phyloP scores from a whole-genome alignment of 37 sponge, comb jelly and placozoan species.

The Crambe crambe region DNA sequence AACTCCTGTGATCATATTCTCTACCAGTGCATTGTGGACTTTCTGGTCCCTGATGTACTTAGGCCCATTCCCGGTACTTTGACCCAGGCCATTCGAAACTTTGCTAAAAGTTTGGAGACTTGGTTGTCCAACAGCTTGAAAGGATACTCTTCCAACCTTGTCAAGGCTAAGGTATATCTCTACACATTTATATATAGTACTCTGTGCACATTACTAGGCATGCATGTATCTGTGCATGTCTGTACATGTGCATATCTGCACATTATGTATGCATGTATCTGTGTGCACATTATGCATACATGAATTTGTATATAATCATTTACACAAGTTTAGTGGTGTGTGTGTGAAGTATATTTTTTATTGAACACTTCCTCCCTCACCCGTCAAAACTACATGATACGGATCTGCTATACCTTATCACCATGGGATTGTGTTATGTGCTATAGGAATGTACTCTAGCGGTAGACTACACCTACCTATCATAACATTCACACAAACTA shows the following conservation, averaged over 20 bases:
- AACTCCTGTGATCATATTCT: constrained; percentile 88
- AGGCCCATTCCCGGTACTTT: constrained; percentile 94
- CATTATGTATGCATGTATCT: not conserved
- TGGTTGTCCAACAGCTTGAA: constrained; percentile 76
- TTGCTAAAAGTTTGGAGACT: constrained; percentile 95
- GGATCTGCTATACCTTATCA: too few species aligned
- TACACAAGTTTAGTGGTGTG: too few species aligned
- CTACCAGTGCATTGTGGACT: constrained; percentile 94
- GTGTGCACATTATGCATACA: not conserved
- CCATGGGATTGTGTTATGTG: too few species aligned
- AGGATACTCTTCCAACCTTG: constrained; percentile 68
- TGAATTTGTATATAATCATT: too few species aligned
- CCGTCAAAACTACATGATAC: too few species aligned
- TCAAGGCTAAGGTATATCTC: constrained; percentile 73
- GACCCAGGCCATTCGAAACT: constrained; percentile 96
- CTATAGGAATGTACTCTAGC: too few species aligned
- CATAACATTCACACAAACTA: too few species aligned
- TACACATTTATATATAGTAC: too few species aligned
- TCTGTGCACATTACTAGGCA: not conserved
- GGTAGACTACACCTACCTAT: too few species aligned
- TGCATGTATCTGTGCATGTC: not conserved
- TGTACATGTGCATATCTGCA: not conserved
- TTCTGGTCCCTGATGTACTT: constrained; percentile 92
- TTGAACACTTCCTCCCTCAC: too few species aligned
- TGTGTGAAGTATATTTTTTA: too few species aligned